These are phyloP conservation scores for Chloroceryle amazona DNA, from an alignment of 2,797 vertebrate genomes.

Conservation along the genomic window DNA sequence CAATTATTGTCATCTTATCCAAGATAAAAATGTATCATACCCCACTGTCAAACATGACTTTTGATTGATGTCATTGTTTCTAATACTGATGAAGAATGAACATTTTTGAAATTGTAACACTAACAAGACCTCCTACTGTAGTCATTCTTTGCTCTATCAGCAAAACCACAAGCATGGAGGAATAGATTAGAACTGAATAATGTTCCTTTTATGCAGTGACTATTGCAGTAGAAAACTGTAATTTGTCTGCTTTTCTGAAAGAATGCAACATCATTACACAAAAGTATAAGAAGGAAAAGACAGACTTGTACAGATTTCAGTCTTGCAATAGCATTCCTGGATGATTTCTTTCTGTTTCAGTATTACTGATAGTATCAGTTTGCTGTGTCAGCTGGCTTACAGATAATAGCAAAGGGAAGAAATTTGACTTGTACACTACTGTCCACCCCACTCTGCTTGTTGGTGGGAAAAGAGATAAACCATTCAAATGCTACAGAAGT, in stretches of 20 bases:
- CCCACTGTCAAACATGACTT: background rate
- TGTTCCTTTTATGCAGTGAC: background rate
- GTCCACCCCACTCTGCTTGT: background rate
- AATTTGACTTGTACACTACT: background rate
- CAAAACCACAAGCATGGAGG: background rate
- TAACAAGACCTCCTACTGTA: background rate
- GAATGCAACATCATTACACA: background rate
- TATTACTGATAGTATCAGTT: background rate
- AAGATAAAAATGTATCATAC: background rate
- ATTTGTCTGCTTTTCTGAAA: background rate
- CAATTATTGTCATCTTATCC: background rate
- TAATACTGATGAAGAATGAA: background rate
- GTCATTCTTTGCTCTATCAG: background rate
- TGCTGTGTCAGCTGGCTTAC: background rate
- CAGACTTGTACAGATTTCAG: background rate
- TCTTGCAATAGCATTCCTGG: background rate
- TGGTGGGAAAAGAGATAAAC: background rate
- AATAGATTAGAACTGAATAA: background rate
- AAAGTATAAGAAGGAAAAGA: background rate
- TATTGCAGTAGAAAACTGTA: background rate
- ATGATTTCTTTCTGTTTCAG: conserved; percentile 32
- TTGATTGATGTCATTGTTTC: background rate
- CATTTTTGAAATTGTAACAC: background rate
- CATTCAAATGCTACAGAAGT: background rate
- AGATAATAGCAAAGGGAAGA: conserved; percentile 15